Evolutionary conservation across 1,140 invertebrate species (phyloP).

Genomic region (Euschistus heros): DNA sequence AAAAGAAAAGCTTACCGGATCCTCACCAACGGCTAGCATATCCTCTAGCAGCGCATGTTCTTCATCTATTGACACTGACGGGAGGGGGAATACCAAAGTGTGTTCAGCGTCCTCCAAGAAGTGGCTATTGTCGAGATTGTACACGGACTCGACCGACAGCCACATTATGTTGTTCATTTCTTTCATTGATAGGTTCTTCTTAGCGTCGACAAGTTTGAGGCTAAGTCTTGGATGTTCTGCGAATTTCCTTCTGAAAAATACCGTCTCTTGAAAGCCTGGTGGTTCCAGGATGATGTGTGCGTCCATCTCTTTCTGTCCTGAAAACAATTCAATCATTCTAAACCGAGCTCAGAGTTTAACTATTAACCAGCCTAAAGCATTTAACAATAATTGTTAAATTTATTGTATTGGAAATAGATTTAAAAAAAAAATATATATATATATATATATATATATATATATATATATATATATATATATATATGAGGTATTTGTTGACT

Average conservation of each 20-base stretch:
- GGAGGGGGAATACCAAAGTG: background rate
- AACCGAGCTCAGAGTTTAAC: too few species aligned
- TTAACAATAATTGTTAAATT: too few species aligned
- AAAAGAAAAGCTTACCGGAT: too few species aligned
- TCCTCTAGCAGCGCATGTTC: too few species aligned
- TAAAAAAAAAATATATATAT: too few species aligned
- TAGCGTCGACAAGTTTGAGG: background rate
- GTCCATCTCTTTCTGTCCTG: too few species aligned
- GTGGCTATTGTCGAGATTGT: background rate
- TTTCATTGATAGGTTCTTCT: background rate
- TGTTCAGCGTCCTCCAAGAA: background rate
- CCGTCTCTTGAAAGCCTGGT: background rate
- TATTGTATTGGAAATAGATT: too few species aligned
- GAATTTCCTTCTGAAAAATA: background rate
- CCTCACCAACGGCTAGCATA: too few species aligned
- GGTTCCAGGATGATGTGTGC: background rate
- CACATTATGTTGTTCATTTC: background rate
- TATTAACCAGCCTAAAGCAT: too few species aligned
- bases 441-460: background rate
- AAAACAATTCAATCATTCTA: too few species aligned
- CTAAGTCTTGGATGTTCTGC: background rate
- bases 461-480: slow-evolving; percentile 1
- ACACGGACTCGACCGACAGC: background rate
- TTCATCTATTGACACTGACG: background rate
- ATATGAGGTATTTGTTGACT: background rate